Percentiles rank a stretch among this genome's conserved stretches.
phyloP scores from a whole-genome alignment of 2,888 invertebrate species.

The Mythimna vitellina region DNA sequence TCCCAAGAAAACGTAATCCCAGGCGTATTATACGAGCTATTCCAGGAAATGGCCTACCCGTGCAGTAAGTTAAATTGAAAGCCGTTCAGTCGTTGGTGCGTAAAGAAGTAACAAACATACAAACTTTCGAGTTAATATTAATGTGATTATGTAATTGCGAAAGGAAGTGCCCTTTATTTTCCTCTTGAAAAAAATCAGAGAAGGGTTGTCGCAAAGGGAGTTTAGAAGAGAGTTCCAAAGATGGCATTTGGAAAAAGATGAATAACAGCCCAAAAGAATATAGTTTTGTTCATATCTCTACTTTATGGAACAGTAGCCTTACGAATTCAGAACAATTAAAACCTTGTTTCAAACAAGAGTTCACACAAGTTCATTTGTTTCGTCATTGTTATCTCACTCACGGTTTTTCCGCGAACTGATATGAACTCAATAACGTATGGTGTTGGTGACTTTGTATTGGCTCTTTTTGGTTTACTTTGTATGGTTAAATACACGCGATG shows the following conservation, averaged over 20 bases:
- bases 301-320: slow-evolving; percentile 1
- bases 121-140: too few relatives aligned
- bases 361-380: slow-evolving; percentile 33
- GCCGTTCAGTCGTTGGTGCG: too few relatives aligned
- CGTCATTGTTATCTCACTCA: slow-evolving; percentile 46
- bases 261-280: neutral
- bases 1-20: too few relatives aligned
- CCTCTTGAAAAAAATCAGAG: too few relatives aligned
- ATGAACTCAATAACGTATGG: slow-evolving; percentile 17
- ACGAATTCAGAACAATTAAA: slow-evolving; percentile 31
- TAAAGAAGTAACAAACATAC: too few relatives aligned
- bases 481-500: neutral
- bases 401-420: slow-evolving; percentile 53
- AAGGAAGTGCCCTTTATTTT: too few relatives aligned
- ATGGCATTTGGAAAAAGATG: neutral
- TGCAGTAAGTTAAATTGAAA: too few relatives aligned
- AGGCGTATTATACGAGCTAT: too few relatives aligned
- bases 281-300: neutral
- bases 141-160: too few relatives aligned
- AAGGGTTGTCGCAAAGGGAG: too few relatives aligned
- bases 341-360: slow-evolving; percentile 22
- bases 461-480: slow-evolving; percentile 8
- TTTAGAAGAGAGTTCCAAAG: too few relatives aligned
- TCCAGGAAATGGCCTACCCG: too few relatives aligned
- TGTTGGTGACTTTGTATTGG: slow-evolving; percentile 23